phyloP scores from a whole-genome alignment of 2,888 invertebrate genomes.

The Cheilosia impressa region DNA sequence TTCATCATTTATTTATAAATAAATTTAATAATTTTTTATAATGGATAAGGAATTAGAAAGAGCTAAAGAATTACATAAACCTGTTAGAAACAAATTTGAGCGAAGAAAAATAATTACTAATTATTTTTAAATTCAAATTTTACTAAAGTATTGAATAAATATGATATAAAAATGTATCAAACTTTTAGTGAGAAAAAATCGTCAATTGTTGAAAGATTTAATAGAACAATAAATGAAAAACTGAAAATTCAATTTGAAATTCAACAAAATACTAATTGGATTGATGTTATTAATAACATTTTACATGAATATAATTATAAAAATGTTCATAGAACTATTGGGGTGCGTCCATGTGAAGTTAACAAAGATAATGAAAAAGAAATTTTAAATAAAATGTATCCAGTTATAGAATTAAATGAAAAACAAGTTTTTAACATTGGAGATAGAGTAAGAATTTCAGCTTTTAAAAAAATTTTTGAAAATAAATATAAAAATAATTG shows the following conservation, averaged over 20 bases:
- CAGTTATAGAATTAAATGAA: constrained; percentile 27
- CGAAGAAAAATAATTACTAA: too few species aligned
- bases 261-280: constrained; percentile 69
- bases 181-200: constrained; percentile 75
- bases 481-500: too few species aligned
- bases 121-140: constrained; percentile 77
- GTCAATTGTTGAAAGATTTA: constrained; percentile 77
- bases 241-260: constrained; percentile 77
- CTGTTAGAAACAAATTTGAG: too few species aligned
- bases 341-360: constrained; percentile 75
- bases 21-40: too few species aligned
- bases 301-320: constrained; percentile 73
- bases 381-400: constrained; percentile 32
- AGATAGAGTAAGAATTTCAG: too few species aligned
- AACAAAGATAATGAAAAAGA: constrained; percentile 63
- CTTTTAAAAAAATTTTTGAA: too few species aligned
- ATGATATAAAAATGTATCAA: constrained; percentile 68
- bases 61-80: too few species aligned
- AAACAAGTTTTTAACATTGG: constrained; percentile 16
- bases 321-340: constrained; percentile 76
- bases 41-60: too few species aligned
- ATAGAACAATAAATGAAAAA: constrained; percentile 76
- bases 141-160: constrained; percentile 74
- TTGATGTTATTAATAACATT: too few species aligned
- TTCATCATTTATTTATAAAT: too few species aligned